Evolutionary conservation across 2,888 invertebrate species (phyloP), one percentile per base, ranked within the genome.

Genomic region (Brenthis hecate): DNA sequence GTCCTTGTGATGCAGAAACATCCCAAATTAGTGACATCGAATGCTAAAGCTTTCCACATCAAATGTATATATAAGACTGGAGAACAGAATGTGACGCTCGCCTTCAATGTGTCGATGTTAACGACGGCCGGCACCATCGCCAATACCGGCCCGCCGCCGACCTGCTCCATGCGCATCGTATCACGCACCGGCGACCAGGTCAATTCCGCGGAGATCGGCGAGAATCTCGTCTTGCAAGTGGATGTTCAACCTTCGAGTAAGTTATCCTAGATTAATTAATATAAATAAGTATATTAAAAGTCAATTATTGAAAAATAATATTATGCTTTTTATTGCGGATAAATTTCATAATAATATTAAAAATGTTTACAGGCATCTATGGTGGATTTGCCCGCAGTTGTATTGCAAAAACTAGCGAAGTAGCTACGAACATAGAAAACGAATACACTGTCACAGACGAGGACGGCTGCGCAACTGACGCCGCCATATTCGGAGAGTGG

Each of bases 1-100:
- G 97, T 98, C 1, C 93, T 99, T 56, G 98, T 99, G 32, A 97
- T 99, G 83, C 99, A 99, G 85, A 98, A 98, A 89, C 99, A 99
- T 95, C 98, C 98, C 0, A 98, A 98, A 92, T 94, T 99, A 65
- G 96, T 99, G 63, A 99, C 99, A 0, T 97, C 97, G 85, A 97
- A 97, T 81, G 98, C 99, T 6, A 98, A 98, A 86, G 98, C 99
- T 1, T 99, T 98, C 92, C 98, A 98, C 88, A 98, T 99, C 74
- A 97, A 97, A 85, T 99, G 99, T 85, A 96, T 98, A 67, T 99
- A 99, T 85, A 97, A 98, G 86, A 98, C 98, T 0, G 98, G 98
- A 71, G 98, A 98, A 85, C 97, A 97, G 86, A 98, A 97, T 77
- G 97, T 98, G 0, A 98, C 97, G 0, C 93, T 98, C 51, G 98